Evolutionary conservation across 1,140 invertebrate genomes (phyloP).

Genomic region (Trachymyrmex septentrionalis): DNA sequence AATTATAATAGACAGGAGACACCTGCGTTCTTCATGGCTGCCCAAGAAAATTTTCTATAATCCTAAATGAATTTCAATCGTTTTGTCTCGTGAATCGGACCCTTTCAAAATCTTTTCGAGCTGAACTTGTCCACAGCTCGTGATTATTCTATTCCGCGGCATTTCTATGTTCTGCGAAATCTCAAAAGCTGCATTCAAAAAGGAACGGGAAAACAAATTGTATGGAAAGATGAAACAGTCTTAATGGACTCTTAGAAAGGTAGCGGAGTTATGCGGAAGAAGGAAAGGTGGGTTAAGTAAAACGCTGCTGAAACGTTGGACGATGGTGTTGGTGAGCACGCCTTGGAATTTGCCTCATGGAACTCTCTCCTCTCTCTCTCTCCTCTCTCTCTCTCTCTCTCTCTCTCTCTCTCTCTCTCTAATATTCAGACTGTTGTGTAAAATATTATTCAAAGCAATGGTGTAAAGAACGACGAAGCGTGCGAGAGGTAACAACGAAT

Average conservation of each 20-base stretch:
- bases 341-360: not conserved
- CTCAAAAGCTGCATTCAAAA: conserved; percentile 52
- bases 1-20: not conserved
- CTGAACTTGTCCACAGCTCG: conserved; percentile 25
- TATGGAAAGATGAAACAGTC: conserved; percentile 73
- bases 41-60: conserved; percentile 25
- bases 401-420: conserved; percentile 15
- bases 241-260: conserved; percentile 70
- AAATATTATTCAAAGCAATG: conserved; percentile 74
- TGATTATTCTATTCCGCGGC: conserved; percentile 65
- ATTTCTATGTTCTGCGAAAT: conserved; percentile 59
- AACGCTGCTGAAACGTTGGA: conserved; percentile 28
- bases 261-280: conserved; percentile 62
- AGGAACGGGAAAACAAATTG: conserved; percentile 73
- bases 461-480: conserved; percentile 42
- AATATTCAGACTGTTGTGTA: conserved; percentile 59
- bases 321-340: not conserved
- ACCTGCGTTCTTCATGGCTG: not conserved
- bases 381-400: conserved; percentile 11
- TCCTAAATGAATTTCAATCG: not conserved
- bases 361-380: not conserved
- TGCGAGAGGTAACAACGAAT: conserved; percentile 50
- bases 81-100: conserved; percentile 9
- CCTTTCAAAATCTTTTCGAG: conserved; percentile 5
- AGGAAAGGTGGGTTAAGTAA: conserved; percentile 46